Evolutionary conservation across 1,140 invertebrate species (phyloP).

Genomic region (Magallana angulata): DNA sequence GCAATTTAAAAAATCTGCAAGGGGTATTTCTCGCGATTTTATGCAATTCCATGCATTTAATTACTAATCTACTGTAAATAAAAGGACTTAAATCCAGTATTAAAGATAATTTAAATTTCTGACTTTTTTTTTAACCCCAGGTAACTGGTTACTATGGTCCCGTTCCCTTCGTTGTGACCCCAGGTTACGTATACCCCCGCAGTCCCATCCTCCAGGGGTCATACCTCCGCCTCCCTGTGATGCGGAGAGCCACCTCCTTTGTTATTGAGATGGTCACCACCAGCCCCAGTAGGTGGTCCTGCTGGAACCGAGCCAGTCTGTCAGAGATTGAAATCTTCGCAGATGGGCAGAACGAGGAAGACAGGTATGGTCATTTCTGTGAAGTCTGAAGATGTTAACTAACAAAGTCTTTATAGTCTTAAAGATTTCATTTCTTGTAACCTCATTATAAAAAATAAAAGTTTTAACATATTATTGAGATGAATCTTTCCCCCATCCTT

Average conservation of each 20-base stretch:
- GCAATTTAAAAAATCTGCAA: too few relatives aligned
- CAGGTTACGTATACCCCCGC: conserved; percentile 61
- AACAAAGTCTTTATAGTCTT: too few relatives aligned
- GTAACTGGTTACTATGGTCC: conserved; percentile 59
- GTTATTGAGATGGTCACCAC: conserved; percentile 52
- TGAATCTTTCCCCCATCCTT: too few relatives aligned
- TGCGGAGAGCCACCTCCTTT: conserved; percentile 58
- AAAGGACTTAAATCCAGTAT: background rate
- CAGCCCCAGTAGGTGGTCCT: background rate
- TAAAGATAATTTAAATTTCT: background rate
- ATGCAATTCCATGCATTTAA: background rate
- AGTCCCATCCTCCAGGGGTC: conserved; percentile 61
- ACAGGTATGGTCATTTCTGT: conserved; percentile 55
- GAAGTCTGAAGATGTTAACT: background rate
- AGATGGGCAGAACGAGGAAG: conserved; percentile 57
- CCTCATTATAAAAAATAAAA: too few relatives aligned
- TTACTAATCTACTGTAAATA: background rate
- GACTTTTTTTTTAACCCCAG: conserved; percentile 47
- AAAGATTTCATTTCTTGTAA: too few relatives aligned
- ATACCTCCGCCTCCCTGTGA: conserved; percentile 66
- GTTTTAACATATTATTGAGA: too few relatives aligned
- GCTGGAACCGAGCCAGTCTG: conserved; percentile 54
- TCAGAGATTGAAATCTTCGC: conserved; percentile 72
- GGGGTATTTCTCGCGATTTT: too few relatives aligned
- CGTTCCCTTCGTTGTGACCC: conserved; percentile 62